phyloP scores from a whole-genome alignment of 2,113 vertebrate species.

The Beaufortia kweichowensis region DNA sequence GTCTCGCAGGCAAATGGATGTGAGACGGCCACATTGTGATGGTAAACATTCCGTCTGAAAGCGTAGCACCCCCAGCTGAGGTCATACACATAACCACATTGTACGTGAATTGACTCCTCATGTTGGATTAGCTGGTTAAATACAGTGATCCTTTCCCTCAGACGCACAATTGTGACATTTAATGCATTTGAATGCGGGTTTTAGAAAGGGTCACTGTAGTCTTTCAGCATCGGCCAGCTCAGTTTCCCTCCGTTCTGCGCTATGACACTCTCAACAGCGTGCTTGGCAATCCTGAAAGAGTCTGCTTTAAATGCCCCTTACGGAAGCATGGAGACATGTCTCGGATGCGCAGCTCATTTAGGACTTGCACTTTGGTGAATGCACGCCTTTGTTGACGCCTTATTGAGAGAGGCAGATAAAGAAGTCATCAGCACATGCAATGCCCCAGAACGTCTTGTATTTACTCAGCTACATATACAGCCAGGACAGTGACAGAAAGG shows the following conservation, averaged over 20 bases:
- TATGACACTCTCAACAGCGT: conserved; percentile 27
- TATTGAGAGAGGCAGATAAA: conserved; percentile 4
- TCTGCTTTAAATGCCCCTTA: conserved; percentile 28
- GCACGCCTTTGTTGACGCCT: conserved; percentile 7
- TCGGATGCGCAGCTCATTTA: conserved; percentile 21
- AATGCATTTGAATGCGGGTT: conserved; percentile 54
- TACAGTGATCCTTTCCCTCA: conserved; percentile 61
- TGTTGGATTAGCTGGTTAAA: conserved; percentile 74
- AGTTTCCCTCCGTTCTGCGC: conserved; percentile 18
- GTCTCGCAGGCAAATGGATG: conserved; percentile 58
- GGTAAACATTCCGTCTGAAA: conserved; percentile 67
- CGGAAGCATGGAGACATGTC: conserved; percentile 33
- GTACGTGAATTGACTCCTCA: conserved; percentile 71
- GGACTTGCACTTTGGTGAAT: conserved; percentile 36
- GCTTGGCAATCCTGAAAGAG: conserved; percentile 47
- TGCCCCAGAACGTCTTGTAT: conserved; percentile 41
- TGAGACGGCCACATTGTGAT: conserved; percentile 71
- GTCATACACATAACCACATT: conserved; percentile 62
- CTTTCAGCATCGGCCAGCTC: conserved; percentile 46
- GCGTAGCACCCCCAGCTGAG: conserved; percentile 63
- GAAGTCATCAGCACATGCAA: conserved; percentile 30
- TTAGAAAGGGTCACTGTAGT: conserved; percentile 38
- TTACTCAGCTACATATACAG: conserved; percentile 40
- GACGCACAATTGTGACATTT: conserved; percentile 66
- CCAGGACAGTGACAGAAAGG: conserved; percentile 67